These are phyloP conservation scores for Petrolisthes manimaculis DNA, from an alignment of 2,888 invertebrate genomes.

Conservation along the genomic window DNA sequence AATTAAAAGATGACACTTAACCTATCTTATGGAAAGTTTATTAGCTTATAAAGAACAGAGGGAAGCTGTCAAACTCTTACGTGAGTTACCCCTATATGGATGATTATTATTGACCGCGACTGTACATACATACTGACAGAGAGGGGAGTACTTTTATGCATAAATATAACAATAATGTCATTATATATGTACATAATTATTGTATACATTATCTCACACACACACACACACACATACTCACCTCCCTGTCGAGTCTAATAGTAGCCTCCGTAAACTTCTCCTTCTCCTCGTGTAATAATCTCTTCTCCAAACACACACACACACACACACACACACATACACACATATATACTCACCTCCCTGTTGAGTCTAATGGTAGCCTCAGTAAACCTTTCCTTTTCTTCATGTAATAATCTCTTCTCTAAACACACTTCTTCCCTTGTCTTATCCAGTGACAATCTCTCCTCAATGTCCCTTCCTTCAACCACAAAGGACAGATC, in stretches of 20 bases:
- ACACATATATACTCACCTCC: conserved; percentile 46
- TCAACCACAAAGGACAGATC: conserved; percentile 30
- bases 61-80: no score
- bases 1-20: no score
- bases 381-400: conserved; percentile 45
- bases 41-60: no score
- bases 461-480: conserved; percentile 31
- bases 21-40: no score
- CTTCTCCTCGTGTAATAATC: conserved; percentile 36
- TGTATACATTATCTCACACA: no score
- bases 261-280: conserved; percentile 53
- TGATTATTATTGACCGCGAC: no score
- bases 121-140: no score
- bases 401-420: conserved; percentile 33
- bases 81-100: no score
- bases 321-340: no score
- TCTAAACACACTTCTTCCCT: conserved; percentile 39
- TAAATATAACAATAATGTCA: no score
- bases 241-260: conserved; percentile 63
- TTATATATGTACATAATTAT: no score
- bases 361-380: conserved; percentile 63
- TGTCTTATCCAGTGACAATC: conserved; percentile 27
- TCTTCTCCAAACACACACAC: conserved; percentile 42
- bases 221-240: conserved; percentile 25
- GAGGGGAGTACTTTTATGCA: no score